These are phyloP conservation scores for Embiotoca jacksoni DNA, from an alignment of 2,113 vertebrate species.

Conservation along the genomic window DNA sequence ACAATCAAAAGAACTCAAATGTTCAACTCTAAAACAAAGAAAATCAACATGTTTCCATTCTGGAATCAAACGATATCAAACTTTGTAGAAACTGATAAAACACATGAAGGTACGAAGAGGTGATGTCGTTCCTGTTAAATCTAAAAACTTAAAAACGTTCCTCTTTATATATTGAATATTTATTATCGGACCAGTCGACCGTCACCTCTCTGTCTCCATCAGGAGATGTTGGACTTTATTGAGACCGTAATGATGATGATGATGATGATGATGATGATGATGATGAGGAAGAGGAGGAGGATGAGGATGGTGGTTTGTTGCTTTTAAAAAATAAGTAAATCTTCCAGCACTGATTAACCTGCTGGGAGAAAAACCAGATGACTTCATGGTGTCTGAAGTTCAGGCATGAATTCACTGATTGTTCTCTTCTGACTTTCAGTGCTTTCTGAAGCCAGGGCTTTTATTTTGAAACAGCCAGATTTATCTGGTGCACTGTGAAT, in stretches of 20 bases:
- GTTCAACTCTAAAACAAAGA: too few relatives aligned
- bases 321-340: constrained; percentile 17
- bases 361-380: neutral
- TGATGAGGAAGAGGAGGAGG: too few relatives aligned
- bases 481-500: neutral
- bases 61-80: too few relatives aligned
- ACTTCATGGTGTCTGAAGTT: constrained; percentile 12
- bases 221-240: neutral
- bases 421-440: neutral
- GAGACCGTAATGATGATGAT: neutral
- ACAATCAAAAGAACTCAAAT: too few relatives aligned
- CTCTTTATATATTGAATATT: too few relatives aligned
- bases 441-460: neutral
- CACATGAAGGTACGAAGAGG: too few relatives aligned
- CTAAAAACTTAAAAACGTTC: too few relatives aligned
- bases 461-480: constrained; percentile 21
- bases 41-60: too few relatives aligned
- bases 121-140: too few relatives aligned
- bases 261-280: constrained; percentile 1
- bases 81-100: too few relatives aligned
- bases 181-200: too few relatives aligned
- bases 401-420: neutral
- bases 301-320: neutral
- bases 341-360: constrained; percentile 36
- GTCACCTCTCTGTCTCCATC: neutral